Conservation (phyloP, 2,888 invertebrate species). For the Apamea crenata region DNA sequence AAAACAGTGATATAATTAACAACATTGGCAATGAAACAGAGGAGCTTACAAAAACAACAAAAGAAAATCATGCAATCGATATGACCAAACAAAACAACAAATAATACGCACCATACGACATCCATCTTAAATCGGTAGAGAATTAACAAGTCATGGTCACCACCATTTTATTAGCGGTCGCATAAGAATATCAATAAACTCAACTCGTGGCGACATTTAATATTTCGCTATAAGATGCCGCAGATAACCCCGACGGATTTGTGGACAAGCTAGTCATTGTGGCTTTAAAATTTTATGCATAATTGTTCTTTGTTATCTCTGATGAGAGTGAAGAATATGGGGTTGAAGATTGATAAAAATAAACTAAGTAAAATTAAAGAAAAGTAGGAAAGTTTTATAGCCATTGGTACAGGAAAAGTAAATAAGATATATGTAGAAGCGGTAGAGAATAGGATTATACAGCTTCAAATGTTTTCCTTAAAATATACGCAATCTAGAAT, state of each 20-base stretch:
- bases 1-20: not conserved
- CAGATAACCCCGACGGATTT: conserved; percentile 75
- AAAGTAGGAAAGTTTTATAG: too few relatives aligned
- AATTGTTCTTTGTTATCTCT: conserved; percentile 51
- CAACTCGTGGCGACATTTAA: conserved; percentile 70
- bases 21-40: not conserved
- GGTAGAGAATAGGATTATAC: not conserved
- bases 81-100: conserved; percentile 15
- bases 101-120: not conserved
- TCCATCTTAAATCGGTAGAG: conserved; percentile 51
- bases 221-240: conserved; percentile 73
- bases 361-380: not conserved
- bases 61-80: not conserved
- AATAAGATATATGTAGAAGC: not conserved
- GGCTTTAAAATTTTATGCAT: conserved; percentile 37
- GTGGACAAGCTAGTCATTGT: conserved; percentile 64
- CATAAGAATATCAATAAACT: conserved; percentile 71
- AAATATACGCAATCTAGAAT: not conserved
- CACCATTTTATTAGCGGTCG: conserved; percentile 64
- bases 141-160: conserved; percentile 60
- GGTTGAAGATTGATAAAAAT: not conserved
- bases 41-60: too few relatives aligned
- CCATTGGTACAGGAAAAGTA: not conserved
- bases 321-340: conserved; percentile 15
- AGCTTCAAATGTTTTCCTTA: not conserved